A percentile compares a stretch with the other conserved stretches of the same genome.
phyloP scores from a whole-genome alignment of 1,140 invertebrate species.

The Aphaenogaster floridana region DNA sequence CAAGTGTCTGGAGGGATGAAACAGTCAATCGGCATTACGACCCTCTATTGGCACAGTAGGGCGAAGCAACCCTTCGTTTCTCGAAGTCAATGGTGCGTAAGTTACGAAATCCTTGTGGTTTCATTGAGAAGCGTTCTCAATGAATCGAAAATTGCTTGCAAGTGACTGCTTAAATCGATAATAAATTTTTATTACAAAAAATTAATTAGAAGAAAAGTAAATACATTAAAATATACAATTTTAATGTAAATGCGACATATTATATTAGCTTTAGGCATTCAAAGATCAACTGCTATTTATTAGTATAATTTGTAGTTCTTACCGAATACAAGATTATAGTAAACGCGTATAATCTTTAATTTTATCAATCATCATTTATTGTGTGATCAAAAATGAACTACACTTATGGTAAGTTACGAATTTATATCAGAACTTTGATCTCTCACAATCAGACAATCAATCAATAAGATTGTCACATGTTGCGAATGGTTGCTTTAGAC shows the following conservation, averaged over 20 bases:
- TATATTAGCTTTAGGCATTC: background rate
- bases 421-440: background rate
- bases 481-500: background rate
- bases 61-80: conserved; percentile 68
- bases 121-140: conserved; percentile 57
- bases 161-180: background rate
- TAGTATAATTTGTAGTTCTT: background rate
- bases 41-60: conserved; percentile 63
- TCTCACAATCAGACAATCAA: background rate
- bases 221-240: background rate
- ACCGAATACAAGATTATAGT: background rate
- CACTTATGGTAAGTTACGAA: background rate
- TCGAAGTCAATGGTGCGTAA: conserved; percentile 69
- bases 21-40: conserved; percentile 74
- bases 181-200: background rate
- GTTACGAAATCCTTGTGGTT: conserved; percentile 51
- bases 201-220: background rate
- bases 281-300: conserved; percentile 9
- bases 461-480: background rate
- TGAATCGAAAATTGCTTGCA: background rate
- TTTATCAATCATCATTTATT: background rate
- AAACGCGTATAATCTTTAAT: background rate
- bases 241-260: background rate
- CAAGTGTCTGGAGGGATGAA: conserved; percentile 63
- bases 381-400: background rate